Evolutionary conservation across 2,113 vertebrate genomes (phyloP), one percentile per base, ranked within the genome.

Genomic region (Etia nguti): DNA sequence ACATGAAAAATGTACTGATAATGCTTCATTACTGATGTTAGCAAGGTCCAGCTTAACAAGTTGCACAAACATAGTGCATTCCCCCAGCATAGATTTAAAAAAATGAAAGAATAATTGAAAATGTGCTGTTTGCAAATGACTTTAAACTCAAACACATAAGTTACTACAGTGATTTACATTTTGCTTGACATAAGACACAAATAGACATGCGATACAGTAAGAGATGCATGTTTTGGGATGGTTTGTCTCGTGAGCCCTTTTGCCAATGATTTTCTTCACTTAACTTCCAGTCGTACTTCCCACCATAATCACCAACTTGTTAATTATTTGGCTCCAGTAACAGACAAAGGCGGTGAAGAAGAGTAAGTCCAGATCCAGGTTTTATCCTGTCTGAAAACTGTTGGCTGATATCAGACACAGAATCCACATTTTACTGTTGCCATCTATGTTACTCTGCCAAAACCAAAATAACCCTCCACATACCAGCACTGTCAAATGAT

Each of bases 391-490:
- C 50, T 81, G 79, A 83, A 54, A 41, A 26, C 22, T 77, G 26
- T 18, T 43, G 26, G 13, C 26, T 82, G 54, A 62, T 20, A 34
- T 60, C 68, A 75, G 54, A 68, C 6, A 43, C 26, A 12, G n/a
- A 43, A 62, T 83, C 22, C 20, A 22, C 48, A 31, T 87, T 82
- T 82, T 60, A n/a, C 59, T 82, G 55, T 85, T 92, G 48, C n/a
- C 26, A 50, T 81, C 43, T 87, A 36, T 62, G 46, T 79, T 13
- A 13, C 36, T 24, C 29, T 36, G 60, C 81, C 70, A 62, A 83
- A 82, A 82, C 60, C 22, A 73, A 87, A 92, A 84, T 83, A 75
- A 84, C 80, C 70, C 31, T 65, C 31, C 46, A 24, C 84, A 84
- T 9, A 20, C n/a, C 13, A 34, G 46, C 10, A 16, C 88, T 82